These are phyloP conservation scores for Forpus xanthops DNA, from an alignment of 2,797 vertebrate species.

Conservation along the genomic window DNA sequence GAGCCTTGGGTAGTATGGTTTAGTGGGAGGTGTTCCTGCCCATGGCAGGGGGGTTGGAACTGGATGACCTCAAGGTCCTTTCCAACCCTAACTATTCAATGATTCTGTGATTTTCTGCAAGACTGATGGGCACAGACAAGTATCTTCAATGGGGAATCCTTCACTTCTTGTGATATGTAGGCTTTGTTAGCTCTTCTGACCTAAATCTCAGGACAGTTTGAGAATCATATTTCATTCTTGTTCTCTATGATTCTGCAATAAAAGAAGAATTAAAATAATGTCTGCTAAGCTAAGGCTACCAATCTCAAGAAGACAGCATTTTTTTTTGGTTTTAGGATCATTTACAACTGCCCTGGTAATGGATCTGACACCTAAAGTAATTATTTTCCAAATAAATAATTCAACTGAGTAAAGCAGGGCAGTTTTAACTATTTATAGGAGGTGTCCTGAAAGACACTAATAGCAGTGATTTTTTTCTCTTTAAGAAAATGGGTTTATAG, in stretches of 20 bases:
- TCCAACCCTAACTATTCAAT: not conserved
- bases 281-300: not conserved
- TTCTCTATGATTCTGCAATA: not conserved
- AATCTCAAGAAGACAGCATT: not conserved
- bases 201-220: not conserved
- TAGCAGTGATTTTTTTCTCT: not conserved
- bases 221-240: not conserved
- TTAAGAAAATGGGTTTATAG: not conserved
- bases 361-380: conserved; percentile 39
- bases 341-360: not conserved
- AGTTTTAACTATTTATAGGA: conserved; percentile 48
- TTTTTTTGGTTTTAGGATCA: not conserved
- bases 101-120: not conserved
- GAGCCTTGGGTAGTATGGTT: too few species aligned
- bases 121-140: not conserved
- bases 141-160: not conserved
- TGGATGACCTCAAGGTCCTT: too few species aligned
- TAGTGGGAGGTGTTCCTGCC: too few species aligned
- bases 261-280: not conserved
- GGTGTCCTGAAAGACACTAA: not conserved
- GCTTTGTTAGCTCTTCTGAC: not conserved
- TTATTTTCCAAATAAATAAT: conserved; percentile 50
- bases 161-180: not conserved
- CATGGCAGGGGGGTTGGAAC: too few species aligned
- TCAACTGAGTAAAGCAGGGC: conserved; percentile 1